These are phyloP conservation scores for Plebejus melissa DNA, from an alignment of 2,888 invertebrate genomes.

Conservation along the genomic window DNA sequence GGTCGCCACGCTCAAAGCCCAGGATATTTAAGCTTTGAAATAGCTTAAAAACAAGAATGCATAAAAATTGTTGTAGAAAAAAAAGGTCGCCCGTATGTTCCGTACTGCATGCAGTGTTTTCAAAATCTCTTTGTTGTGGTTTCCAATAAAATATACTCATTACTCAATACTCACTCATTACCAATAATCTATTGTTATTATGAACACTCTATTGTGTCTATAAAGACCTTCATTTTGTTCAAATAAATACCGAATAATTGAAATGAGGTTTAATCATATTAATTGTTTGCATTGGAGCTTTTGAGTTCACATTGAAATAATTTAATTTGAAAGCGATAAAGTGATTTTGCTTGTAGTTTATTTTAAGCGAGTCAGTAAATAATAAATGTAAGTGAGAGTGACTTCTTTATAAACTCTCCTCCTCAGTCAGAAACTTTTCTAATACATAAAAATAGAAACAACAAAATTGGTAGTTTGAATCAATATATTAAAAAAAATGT, in stretches of 20 bases:
- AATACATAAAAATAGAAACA: neutral
- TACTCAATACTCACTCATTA: neutral
- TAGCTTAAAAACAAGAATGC: no score
- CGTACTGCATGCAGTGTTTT: neutral
- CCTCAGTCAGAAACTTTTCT: neutral
- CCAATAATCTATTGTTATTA: neutral
- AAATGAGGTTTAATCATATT: neutral
- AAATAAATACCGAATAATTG: neutral
- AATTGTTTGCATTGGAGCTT: neutral
- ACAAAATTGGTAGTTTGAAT: neutral
- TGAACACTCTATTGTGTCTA: neutral
- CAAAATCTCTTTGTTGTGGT: neutral
- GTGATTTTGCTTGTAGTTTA: neutral
- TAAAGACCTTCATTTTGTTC: neutral
- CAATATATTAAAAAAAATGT: no score
- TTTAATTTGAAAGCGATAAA: neutral
- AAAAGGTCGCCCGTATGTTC: neutral
- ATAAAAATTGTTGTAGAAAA: no score
- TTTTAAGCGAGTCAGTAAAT: neutral
- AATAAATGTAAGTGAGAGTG: neutral
- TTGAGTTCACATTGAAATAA: neutral
- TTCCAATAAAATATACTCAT: constrained; percentile 1
- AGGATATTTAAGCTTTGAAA: no score
- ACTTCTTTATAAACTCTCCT: neutral
- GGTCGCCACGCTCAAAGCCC: no score